Percentiles rank a stretch among this genome's conserved stretches.
phyloP scores from a whole-genome alignment of 2,113 vertebrate genomes.

The Hepsetus odoe region DNA sequence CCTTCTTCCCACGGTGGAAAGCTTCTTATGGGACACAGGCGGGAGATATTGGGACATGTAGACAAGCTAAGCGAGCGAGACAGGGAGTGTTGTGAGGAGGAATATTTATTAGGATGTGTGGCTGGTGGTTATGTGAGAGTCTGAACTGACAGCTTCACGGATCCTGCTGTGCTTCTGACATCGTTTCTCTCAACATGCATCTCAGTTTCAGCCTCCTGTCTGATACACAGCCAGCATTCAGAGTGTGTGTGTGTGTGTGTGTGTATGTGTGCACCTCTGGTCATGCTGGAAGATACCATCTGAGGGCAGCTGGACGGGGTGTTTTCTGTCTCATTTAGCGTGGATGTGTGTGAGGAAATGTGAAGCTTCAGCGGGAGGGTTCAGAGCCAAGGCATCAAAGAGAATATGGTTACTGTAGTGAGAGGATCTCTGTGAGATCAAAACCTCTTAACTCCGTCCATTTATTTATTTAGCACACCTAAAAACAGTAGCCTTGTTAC shows the following conservation, averaged over 20 bases:
- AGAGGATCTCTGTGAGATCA: no score
- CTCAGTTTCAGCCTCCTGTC: neutral
- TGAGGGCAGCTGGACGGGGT: neutral
- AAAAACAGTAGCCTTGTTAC: no score
- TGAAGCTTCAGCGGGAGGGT: neutral
- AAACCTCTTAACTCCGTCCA: no score
- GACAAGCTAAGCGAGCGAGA: no score
- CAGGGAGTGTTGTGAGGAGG: no score
- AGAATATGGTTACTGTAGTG: neutral
- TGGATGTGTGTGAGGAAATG: neutral
- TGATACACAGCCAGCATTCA: conserved; percentile 8
- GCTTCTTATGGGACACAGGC: no score
- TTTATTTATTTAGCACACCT: no score
- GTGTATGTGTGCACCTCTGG: neutral
- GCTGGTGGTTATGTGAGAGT: neutral
- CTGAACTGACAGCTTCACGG: neutral
- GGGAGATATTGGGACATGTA: no score
- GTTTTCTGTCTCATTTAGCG: neutral
- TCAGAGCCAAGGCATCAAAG: neutral
- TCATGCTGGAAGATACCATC: neutral
- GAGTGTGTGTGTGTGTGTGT: conserved; percentile 5
- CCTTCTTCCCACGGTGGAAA: no score
- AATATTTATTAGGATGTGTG: neutral
- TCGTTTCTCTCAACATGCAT: neutral
- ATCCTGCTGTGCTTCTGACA: neutral